Evolutionary conservation across 2,797 vertebrate species (phyloP).

Genomic region (Danio tinwini): DNA sequence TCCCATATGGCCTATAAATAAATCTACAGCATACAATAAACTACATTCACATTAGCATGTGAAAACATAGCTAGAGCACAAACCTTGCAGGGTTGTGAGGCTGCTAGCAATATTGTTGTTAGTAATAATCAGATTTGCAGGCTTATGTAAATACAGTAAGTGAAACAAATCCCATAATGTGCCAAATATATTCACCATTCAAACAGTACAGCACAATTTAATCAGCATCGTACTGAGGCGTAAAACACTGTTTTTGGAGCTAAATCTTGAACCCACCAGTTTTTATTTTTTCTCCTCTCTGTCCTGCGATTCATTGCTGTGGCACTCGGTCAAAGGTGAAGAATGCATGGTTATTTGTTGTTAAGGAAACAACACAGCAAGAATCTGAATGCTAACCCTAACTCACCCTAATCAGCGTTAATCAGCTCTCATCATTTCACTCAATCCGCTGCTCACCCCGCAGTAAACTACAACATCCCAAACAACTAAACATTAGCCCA

Average conservation of each 20-base stretch:
- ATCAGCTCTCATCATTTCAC: slow-evolving; percentile 33
- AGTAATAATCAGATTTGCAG: slow-evolving; percentile 40
- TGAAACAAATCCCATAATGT: no score
- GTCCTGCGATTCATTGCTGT: slow-evolving; percentile 35
- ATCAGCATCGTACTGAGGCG: background rate
- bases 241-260: background rate
- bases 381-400: slow-evolving; percentile 4
- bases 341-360: background rate
- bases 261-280: background rate
- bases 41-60: no score
- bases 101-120: slow-evolving; percentile 21
- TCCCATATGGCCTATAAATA: background rate
- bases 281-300: background rate
- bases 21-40: no score
- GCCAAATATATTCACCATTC: background rate
- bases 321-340: slow-evolving; percentile 1
- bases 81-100: slow-evolving; percentile 1
- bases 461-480: slow-evolving; percentile 6
- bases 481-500: slow-evolving; percentile 1
- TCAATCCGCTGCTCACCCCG: background rate
- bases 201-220: background rate
- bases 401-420: slow-evolving; percentile 1
- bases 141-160: no score
- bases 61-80: no score
- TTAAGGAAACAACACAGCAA: slow-evolving; percentile 24